Conservation (phyloP, 2,888 invertebrate genomes). For the Nomada flava region DNA sequence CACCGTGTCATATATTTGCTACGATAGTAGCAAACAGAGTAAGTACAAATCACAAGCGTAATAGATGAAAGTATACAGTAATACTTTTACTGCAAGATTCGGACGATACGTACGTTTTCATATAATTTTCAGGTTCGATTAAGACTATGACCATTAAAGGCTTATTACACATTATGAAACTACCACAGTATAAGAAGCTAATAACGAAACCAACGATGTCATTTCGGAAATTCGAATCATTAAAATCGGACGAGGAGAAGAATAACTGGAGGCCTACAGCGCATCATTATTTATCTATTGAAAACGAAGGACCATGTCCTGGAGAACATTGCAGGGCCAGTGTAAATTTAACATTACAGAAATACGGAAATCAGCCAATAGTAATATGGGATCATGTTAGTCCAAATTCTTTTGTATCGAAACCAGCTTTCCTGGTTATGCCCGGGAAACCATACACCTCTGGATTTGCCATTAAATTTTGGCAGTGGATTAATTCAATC, state of each 20-base stretch:
- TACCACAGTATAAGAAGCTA: conserved; percentile 36
- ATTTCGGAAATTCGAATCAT: conserved; percentile 52
- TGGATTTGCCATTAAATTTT: conserved; percentile 93
- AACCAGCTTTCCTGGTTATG: conserved; percentile 87
- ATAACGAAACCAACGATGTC: conserved; percentile 3
- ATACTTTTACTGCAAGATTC: too few species aligned
- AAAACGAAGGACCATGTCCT: conserved; percentile 90
- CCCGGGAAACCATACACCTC: conserved; percentile 86
- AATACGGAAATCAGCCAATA: conserved; percentile 85
- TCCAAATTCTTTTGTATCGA: conserved; percentile 89
- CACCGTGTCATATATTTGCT: conserved; percentile 75
- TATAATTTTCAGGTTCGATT: conserved; percentile 46
- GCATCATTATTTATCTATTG: conserved; percentile 86
- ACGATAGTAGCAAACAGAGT: conserved; percentile 73
- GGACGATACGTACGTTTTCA: neutral
- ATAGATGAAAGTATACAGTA: neutral
- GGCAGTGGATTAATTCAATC: conserved; percentile 88
- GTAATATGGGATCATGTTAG: conserved; percentile 87
- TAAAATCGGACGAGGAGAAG: conserved; percentile 49
- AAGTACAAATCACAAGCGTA: conserved; percentile 50
- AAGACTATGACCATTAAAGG: conserved; percentile 58
- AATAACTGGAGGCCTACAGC: conserved; percentile 73
- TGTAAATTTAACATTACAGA: conserved; percentile 84
- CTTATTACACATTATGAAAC: conserved; percentile 54
- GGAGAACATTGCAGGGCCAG: conserved; percentile 87